Evolutionary conservation across 2,113 vertebrate genomes (phyloP).

Genomic region (Crotalus tigris): DNA sequence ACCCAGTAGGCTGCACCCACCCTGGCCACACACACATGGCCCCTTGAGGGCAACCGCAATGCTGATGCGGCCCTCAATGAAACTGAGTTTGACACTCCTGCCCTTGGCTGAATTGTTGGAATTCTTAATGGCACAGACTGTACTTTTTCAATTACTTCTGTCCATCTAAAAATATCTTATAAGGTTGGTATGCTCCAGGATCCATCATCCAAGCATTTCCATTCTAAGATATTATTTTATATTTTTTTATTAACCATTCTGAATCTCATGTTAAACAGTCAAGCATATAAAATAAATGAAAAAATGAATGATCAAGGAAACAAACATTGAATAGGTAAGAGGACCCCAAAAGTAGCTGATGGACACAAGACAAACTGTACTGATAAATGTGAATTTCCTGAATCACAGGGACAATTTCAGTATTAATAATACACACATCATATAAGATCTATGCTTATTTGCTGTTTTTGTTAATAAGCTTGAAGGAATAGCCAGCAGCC

Average conservation of each 20-base stretch:
- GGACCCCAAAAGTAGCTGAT: neutral
- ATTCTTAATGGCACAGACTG: neutral
- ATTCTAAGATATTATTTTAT: neutral
- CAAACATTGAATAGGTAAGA: neutral
- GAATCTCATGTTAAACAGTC: neutral
- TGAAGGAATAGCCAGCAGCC: slow-evolving; percentile 24
- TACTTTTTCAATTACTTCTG: neutral
- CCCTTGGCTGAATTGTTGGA: neutral
- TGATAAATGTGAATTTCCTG: neutral
- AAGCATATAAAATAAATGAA: neutral
- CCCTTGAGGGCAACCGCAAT: too few relatives aligned
- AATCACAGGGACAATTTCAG: neutral
- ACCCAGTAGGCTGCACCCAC: too few relatives aligned
- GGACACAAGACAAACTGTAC: neutral
- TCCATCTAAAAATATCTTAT: neutral
- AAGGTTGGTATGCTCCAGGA: neutral
- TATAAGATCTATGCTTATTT: neutral
- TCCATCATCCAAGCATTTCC: neutral
- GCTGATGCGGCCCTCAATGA: too few relatives aligned
- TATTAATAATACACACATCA: slow-evolving; percentile 6
- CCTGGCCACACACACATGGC: too few relatives aligned
- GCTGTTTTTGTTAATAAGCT: slow-evolving; percentile 19
- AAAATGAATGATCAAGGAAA: neutral
- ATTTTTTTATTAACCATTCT: neutral
- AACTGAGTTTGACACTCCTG: too few relatives aligned